Conservation (phyloP, 2,113 vertebrate species). For the Microtus pennsylvanicus region DNA sequence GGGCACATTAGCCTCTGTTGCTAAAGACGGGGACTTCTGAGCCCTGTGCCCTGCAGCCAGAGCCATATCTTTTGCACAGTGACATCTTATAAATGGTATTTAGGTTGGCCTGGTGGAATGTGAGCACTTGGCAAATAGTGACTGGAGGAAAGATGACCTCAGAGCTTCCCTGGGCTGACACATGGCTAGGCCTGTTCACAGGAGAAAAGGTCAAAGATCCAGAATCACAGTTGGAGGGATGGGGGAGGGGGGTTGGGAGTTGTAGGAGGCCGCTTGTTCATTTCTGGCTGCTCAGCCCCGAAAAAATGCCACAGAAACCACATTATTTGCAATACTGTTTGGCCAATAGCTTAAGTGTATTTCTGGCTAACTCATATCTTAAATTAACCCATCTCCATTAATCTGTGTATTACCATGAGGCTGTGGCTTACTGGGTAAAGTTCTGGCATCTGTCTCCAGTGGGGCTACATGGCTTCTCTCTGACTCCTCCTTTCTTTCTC, state of each 20-base stretch:
- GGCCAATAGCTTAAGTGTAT: too few relatives aligned
- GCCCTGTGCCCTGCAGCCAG: neutral
- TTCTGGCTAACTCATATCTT: too few relatives aligned
- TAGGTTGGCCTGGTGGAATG: neutral
- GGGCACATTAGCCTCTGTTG: neutral
- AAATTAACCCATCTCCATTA: too few relatives aligned
- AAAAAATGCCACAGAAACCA: too few relatives aligned
- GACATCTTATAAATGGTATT: neutral
- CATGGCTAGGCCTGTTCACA: neutral
- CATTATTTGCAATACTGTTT: too few relatives aligned
- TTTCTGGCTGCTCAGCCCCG: too few relatives aligned
- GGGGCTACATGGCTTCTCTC: too few relatives aligned
- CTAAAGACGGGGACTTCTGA: neutral
- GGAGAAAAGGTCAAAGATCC: neutral
- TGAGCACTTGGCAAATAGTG: neutral
- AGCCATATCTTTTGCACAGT: neutral
- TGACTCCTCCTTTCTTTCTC: too few relatives aligned
- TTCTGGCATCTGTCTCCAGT: too few relatives aligned
- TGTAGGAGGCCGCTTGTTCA: too few relatives aligned
- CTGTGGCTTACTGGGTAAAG: too few relatives aligned
- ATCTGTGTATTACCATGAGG: too few relatives aligned
- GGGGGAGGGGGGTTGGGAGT: fast-evolving
- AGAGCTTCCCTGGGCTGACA: neutral
- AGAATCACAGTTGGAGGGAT: neutral
- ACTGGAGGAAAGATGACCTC: neutral